Evolutionary conservation across 2,113 vertebrate species (phyloP).

Genomic region (Okapia johnstoni): DNA sequence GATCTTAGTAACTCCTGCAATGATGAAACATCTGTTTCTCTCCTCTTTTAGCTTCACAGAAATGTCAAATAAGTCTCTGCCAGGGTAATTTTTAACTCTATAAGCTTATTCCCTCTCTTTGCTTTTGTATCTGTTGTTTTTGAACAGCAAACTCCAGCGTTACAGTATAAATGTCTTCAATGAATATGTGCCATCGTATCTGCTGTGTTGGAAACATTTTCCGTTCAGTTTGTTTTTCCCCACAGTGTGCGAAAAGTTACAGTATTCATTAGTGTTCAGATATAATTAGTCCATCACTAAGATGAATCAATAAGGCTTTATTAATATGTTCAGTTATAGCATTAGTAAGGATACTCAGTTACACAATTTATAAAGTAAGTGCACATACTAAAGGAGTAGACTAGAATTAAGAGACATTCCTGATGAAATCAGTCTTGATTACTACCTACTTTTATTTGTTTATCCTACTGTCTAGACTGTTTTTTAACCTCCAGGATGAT

Average conservation of each 20-base stretch:
- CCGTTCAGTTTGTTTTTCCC: not conserved
- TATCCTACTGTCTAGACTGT: not conserved
- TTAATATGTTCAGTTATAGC: not conserved
- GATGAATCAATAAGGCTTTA: not conserved
- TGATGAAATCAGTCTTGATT: not conserved
- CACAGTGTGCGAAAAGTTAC: not conserved
- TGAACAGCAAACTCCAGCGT: not conserved
- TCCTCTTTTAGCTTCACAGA: constrained; percentile 25
- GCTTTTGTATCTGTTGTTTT: constrained; percentile 27
- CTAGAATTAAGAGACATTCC: not conserved
- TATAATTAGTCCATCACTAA: not conserved
- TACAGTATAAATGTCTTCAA: not conserved
- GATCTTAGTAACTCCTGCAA: not conserved
- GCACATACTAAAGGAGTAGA: not conserved
- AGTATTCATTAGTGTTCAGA: not conserved
- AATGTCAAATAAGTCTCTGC: constrained; percentile 25
- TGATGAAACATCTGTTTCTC: constrained; percentile 37
- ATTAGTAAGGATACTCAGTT: not conserved
- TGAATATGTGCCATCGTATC: not conserved
- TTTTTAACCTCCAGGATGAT: not conserved
- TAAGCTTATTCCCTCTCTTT: not conserved
- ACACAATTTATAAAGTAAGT: not conserved
- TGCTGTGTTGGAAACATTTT: not conserved
- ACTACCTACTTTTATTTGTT: not conserved
- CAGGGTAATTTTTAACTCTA: not conserved